Evolutionary conservation across 2,113 vertebrate genomes (phyloP), one percentile per base, ranked within the genome.

Genomic region (Fulica atra): DNA sequence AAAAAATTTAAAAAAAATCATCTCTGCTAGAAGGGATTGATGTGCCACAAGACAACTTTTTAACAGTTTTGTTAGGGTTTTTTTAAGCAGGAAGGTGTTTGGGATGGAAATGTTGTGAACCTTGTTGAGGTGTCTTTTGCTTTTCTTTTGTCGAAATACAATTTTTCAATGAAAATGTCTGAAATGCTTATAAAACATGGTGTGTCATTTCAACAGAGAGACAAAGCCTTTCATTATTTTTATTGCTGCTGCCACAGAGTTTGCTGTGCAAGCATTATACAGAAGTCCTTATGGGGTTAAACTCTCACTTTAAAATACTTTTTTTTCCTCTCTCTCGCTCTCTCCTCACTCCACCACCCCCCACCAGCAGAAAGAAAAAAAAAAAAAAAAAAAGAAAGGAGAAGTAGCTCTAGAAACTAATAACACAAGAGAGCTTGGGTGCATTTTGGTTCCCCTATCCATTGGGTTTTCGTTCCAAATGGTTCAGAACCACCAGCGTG

Each of bases 211-310:
- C 70, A 88, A 54, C 33, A 69, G 71, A 61, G 69, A 85, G 28
- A 77, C 40, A 80, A 94, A 80, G 13, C 13, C 50, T 92, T 85
- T 84, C 20, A 76, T 89, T 95, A 78, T 74, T 93, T 96, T 95
- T 96, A 77, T 93, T 93, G 77, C 59, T 88, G 15, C 25, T 59
- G 78, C 54, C 61, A 57, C 38, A 44, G 69, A 81, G 16, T 92
- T 95, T 93, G 85, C 74, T 97, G 66, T 93, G 59, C 40, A 94
- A 94, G 85, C 85, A 90, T 86, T 80, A 80, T 54, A 65, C 82
- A 77, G 36, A 93, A 54, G 79, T 77, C 74, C 51, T 72, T 50
- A 77, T 90, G 59, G 88, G 73, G 85, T 83, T 87, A 95, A 95
- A 93, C 5, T 91, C 60, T 84, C 46, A 68, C 16, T 90, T 88